Conservation (phyloP, 2,797 vertebrate species). For the Gymnoscopelus braueri region DNA sequence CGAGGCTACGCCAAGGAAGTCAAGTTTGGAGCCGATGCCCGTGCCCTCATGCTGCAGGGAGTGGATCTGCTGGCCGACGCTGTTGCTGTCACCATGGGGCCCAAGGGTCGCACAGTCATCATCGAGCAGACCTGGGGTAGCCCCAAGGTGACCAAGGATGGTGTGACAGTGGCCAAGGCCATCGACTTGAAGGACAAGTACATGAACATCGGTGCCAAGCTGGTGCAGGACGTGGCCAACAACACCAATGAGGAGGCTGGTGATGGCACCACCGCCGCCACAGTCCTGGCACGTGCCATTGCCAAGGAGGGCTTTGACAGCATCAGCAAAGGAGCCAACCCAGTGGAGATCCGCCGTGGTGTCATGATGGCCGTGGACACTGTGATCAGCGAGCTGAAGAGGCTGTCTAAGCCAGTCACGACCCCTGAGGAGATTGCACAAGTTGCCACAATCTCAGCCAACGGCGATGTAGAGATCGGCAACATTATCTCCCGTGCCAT, state of each 20-base stretch:
- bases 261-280: slow-evolving; percentile 96
- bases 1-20: slow-evolving; percentile 95
- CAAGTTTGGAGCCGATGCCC: slow-evolving; percentile 95
- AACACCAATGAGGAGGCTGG: slow-evolving; percentile 98
- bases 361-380: slow-evolving; percentile 95
- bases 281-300: slow-evolving; percentile 92
- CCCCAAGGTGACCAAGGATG: slow-evolving; percentile 98
- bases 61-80: slow-evolving; percentile 97
- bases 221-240: slow-evolving; percentile 98
- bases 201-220: slow-evolving; percentile 94
- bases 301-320: slow-evolving; percentile 97
- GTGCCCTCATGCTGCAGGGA: slow-evolving; percentile 97
- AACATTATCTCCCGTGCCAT: slow-evolving; percentile 96
- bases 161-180: slow-evolving; percentile 96
- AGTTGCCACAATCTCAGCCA: slow-evolving; percentile 98
- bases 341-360: slow-evolving; percentile 95
- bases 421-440: slow-evolving; percentile 99
- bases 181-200: slow-evolving; percentile 97
- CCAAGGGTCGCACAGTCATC: slow-evolving; percentile 98
- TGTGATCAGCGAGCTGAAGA: slow-evolving; percentile 90
- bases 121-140: slow-evolving; percentile 99
- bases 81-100: slow-evolving; percentile 98
- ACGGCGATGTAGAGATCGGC: slow-evolving; percentile 94
- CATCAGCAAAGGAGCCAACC: slow-evolving; percentile 98
- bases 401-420: slow-evolving; percentile 94